These are phyloP conservation scores for Tromatobia lineatoria DNA, from an alignment of 2,888 invertebrate species.

Conservation along the genomic window DNA sequence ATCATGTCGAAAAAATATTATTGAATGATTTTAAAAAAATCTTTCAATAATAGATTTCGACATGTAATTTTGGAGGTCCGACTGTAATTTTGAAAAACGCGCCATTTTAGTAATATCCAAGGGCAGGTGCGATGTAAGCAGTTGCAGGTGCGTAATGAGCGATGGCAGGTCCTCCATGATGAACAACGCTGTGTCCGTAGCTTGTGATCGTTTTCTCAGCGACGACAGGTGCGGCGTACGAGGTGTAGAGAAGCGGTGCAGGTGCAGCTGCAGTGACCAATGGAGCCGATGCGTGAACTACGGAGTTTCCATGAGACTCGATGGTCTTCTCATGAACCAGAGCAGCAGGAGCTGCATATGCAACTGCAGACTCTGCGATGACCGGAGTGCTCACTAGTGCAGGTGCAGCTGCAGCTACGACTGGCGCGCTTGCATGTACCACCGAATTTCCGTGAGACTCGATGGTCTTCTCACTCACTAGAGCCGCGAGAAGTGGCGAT, in stretches of 20 bases:
- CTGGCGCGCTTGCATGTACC: slow-evolving; percentile 84
- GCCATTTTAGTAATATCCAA: slow-evolving; percentile 36
- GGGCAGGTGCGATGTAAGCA: slow-evolving; percentile 64
- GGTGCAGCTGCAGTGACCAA: slow-evolving; percentile 85
- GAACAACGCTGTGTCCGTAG: slow-evolving; percentile 76
- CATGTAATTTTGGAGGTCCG: slow-evolving; percentile 42
- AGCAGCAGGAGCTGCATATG: slow-evolving; percentile 73
- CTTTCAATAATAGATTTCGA: slow-evolving; percentile 1
- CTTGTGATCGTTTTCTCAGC: slow-evolving; percentile 75
- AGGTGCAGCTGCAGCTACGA: slow-evolving; percentile 85
- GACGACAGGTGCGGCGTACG: slow-evolving; percentile 67
- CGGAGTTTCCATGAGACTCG: slow-evolving; percentile 81
- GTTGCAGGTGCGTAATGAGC: slow-evolving; percentile 68
- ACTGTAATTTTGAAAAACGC: background rate
- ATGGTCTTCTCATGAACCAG: slow-evolving; percentile 73
- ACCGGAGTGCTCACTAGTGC: slow-evolving; percentile 45
- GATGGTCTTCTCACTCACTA: slow-evolving; percentile 78
- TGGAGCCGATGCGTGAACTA: slow-evolving; percentile 84
- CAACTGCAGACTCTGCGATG: slow-evolving; percentile 56
- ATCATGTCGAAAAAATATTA: background rate
- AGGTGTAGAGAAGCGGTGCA: slow-evolving; percentile 62
- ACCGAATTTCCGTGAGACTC: slow-evolving; percentile 82
- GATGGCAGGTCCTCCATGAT: slow-evolving; percentile 70
- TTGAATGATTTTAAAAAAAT: background rate
- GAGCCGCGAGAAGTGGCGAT: slow-evolving; percentile 68